Base-by-base conservation (phyloP, 2,113 vertebrate genomes). In the Prionailurus viverrinus region DNA sequence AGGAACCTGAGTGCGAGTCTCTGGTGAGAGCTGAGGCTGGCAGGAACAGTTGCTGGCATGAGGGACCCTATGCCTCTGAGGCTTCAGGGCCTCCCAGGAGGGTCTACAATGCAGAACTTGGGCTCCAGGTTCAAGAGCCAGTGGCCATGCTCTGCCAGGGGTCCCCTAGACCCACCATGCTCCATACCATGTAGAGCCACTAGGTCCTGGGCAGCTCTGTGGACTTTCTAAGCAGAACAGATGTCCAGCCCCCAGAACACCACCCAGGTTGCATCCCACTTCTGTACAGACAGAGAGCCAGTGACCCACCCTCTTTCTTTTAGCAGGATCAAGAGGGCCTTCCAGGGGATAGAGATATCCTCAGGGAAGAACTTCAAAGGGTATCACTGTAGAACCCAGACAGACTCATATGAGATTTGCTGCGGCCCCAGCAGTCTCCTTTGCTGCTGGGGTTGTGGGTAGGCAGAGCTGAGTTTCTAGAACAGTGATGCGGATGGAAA, bases 1-100 rank as follows among this genome's bases (percentile, higher is more conserved):
- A 99, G 97, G 99, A 99, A 93, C 99, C 99, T 0, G 98, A 98
- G 0, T 96, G 99, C 0, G 97, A 99, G 95, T 99, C 99, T 1
- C 97, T 99, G 99, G 99, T 99, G 97, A 99, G 99, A 95, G 25
- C 89, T 31, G 27, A 87, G 63, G 41, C 31, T 63, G 51, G 65
- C 63, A 66, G 61, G 31, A 8, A 71, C 41, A 51, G 36, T 80
- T 41, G 29, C 39, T 51, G 41, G 27, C 19, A n/a, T 68, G 73
- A 78, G 51, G 10, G 13, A 10, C 1, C 14, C 18, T 0, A 1
- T 51, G 63, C 21, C 36, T 76, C 45, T 7, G 39, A 80, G 83
- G 36, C 14, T 33, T 94, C 71, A 51, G 94, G 48, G 83, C 65
- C 69, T 89, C 29, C 19, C 3, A 16, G 80, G 53, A 45, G 21